These are phyloP conservation scores for Syngnathus acus DNA, from an alignment of 2,797 vertebrate genomes.

Conservation along the genomic window DNA sequence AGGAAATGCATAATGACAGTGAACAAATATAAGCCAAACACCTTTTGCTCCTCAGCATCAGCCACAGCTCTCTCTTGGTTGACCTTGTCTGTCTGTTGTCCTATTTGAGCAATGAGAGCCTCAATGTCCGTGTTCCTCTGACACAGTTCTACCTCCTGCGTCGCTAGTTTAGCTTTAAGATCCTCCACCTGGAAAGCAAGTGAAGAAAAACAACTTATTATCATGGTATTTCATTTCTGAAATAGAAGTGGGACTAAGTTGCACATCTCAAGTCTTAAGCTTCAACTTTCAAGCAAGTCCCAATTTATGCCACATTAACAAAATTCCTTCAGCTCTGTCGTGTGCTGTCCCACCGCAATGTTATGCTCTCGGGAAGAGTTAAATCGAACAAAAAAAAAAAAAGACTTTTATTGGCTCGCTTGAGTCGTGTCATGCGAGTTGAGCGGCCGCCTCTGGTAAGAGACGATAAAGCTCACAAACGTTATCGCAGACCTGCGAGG, in stretches of 20 bases:
- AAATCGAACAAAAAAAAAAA: no score
- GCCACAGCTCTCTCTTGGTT: constrained; percentile 63
- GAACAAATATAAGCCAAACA: constrained; percentile 10
- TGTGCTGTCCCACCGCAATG: no score
- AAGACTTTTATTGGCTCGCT: no score
- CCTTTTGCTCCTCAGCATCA: constrained; percentile 66
- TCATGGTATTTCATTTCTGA: background rate
- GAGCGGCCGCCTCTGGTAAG: background rate
- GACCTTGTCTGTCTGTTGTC: constrained; percentile 66
- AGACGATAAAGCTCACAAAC: background rate
- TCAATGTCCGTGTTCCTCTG: constrained; percentile 78
- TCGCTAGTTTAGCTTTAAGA: constrained; percentile 78
- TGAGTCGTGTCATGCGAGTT: background rate
- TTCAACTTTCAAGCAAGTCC: no score
- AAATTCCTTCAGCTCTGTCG: no score
- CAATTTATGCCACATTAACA: no score
- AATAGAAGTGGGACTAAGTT: background rate
- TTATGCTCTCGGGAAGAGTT: no score
- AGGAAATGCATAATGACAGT: background rate
- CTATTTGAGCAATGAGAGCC: constrained; percentile 69
- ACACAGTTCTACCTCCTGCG: constrained; percentile 82
- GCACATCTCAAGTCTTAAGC: background rate
- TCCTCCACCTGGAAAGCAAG: constrained; percentile 75
- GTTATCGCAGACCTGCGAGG: constrained; percentile 44
- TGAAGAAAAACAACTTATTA: background rate